Evolutionary conservation across 2,888 invertebrate species (phyloP).

Genomic region (Rhagonycha fulva): DNA sequence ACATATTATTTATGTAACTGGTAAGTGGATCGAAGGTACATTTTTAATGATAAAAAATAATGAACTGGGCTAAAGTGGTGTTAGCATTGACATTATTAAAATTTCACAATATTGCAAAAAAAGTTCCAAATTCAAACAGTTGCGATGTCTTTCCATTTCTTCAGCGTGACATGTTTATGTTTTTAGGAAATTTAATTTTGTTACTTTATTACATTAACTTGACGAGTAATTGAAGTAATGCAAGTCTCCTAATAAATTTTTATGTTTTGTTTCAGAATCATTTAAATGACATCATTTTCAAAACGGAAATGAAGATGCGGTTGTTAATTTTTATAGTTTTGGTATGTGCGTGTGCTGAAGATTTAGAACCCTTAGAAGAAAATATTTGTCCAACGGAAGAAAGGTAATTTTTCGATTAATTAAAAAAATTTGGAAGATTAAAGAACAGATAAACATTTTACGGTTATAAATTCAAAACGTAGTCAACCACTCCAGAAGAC

Average conservation of each 20-base stretch:
- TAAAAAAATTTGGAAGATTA: too few relatives aligned
- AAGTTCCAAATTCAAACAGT: not conserved
- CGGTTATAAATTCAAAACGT: too few relatives aligned
- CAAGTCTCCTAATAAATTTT: not conserved
- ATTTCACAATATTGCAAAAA: conserved; percentile 10
- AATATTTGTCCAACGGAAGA: conserved; percentile 51
- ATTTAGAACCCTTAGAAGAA: conserved; percentile 35
- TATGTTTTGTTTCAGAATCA: not conserved
- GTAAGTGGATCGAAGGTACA: not conserved
- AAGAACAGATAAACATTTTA: too few relatives aligned
- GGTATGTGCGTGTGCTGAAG: not conserved
- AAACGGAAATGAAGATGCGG: not conserved
- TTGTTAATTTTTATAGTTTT: not conserved
- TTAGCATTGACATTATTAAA: conserved; percentile 20
- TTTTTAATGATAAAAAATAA: not conserved
- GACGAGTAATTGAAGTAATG: not conserved
- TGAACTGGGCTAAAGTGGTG: conserved; percentile 5
- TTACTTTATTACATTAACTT: not conserved
- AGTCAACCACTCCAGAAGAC: too few relatives aligned
- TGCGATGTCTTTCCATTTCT: not conserved
- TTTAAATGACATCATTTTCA: not conserved
- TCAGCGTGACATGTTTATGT: not conserved
- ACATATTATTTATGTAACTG: not conserved
- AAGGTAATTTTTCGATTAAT: conserved; percentile 46
- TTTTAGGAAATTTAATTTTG: not conserved